phyloP scores from a whole-genome alignment of 2,113 vertebrate species.

The Ahaetulla prasina region DNA sequence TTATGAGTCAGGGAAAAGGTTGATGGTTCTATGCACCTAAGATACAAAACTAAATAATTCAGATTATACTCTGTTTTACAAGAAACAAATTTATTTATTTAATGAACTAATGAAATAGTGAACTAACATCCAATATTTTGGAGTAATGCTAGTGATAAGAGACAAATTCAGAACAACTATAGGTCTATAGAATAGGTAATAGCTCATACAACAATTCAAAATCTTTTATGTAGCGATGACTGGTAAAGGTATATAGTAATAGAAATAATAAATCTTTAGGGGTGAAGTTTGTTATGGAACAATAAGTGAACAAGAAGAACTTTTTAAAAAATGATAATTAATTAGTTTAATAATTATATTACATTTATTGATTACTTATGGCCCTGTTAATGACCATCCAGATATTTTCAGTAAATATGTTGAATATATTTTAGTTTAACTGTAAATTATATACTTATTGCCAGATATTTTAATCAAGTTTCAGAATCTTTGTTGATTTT shows the following conservation, averaged over 20 bases:
- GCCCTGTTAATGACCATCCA: neutral
- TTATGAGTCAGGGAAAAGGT: neutral
- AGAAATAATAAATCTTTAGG: neutral
- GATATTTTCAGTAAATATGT: neutral
- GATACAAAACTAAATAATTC: neutral
- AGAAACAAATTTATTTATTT: neutral
- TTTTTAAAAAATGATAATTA: neutral
- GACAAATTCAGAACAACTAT: neutral
- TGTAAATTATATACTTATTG: neutral
- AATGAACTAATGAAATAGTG: neutral
- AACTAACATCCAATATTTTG: neutral
- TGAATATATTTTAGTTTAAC: neutral
- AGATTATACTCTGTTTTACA: neutral
- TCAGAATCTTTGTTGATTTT: neutral
- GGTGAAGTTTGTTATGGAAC: neutral
- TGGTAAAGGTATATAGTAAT: neutral
- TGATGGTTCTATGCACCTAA: neutral
- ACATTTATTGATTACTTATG: neutral
- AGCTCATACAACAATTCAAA: neutral
- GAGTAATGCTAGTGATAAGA: neutral
- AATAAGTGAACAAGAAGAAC: neutral
- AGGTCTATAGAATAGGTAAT: neutral
- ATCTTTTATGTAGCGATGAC: neutral
- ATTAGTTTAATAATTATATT: neutral
- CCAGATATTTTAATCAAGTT: too few species aligned